Base-by-base conservation (phyloP, 2,888 invertebrate species). In the Nematopogon swammerdamellus region DNA sequence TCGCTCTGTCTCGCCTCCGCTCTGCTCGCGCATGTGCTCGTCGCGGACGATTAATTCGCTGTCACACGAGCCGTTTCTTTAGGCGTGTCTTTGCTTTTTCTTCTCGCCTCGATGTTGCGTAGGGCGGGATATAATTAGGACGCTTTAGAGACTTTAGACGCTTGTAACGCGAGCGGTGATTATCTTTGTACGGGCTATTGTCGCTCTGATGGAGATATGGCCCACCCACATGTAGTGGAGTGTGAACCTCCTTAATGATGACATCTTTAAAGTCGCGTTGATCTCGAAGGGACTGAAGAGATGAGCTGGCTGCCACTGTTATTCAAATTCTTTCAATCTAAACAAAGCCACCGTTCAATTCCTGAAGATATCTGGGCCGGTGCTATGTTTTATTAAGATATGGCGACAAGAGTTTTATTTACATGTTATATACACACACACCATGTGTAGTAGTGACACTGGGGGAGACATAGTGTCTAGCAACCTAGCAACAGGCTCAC, bases 31-130 rank as follows among this genome's bases (percentile, higher is more conserved):
- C 77, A 72, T 70, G 63, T 75, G 77, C 25, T 76, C 75, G 70
- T 74, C 72, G 70, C 70, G 75, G 71, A 67, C 77, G 75, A 77
- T 79, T 79, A 77, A 76, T 77, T 71, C 74, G 64, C 76, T 77
- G 77, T 79, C 77, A 77, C 75, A 77, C 68, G 67, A 77, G 74
- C 76, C 76, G 36, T 36, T 36, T 36, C 36, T 77, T 77, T 75
- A 76, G 74, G 76, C 75, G 74, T 77, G 74, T 68, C 75, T 64
- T 58, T 61, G 64, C 64, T 72, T 64, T 58, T 61, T 64, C 64
- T 72, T 59, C 65, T 77, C 69, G 67, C 74, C 74, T 76, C 75
- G 73, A 68, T 63, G 65, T 65, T 60, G 66, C 65, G 63, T 14
- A 36, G 36, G 36, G 36, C 36, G 36, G 36, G 36, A 72, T 70